Conservation (phyloP, 2,113 vertebrate genomes). For the Macquaria australasica region DNA sequence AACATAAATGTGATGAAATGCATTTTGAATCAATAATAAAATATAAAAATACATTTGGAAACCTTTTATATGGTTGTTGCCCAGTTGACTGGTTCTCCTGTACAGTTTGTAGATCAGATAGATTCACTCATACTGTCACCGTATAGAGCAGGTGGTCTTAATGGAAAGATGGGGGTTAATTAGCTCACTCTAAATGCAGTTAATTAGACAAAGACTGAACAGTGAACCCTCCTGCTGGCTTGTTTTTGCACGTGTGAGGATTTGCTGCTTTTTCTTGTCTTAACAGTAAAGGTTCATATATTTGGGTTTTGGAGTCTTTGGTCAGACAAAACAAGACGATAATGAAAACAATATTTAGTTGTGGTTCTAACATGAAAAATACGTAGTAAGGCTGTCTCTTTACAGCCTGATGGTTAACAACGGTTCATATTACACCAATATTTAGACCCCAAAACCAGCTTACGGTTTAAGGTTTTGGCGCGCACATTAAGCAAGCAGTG, state of each 20-base stretch:
- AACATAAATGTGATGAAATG: neutral
- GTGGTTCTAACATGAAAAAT: too few relatives aligned
- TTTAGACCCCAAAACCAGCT: neutral
- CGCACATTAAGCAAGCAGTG: neutral
- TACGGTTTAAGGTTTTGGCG: neutral
- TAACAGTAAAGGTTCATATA: too few relatives aligned
- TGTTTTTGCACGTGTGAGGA: neutral
- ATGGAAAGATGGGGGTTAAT: slow-evolving; percentile 7
- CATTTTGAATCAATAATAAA: neutral
- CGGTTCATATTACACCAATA: too few relatives aligned
- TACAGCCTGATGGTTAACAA: too few relatives aligned
- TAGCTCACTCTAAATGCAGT: slow-evolving; percentile 11
- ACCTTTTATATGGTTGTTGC: neutral
- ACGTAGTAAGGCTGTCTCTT: too few relatives aligned
- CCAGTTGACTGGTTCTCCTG: neutral
- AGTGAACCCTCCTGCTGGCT: neutral
- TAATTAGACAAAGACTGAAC: slow-evolving; percentile 1
- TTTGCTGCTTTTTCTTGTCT: neutral
- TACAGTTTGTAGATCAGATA: neutral
- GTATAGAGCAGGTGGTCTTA: neutral
- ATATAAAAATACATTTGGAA: neutral
- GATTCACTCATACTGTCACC: neutral
- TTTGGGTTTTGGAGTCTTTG: neutral
- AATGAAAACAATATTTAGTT: too few relatives aligned
- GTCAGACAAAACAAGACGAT: neutral